Evolutionary conservation across 2,797 vertebrate species (phyloP).

Genomic region (Cossypha heuglini): DNA sequence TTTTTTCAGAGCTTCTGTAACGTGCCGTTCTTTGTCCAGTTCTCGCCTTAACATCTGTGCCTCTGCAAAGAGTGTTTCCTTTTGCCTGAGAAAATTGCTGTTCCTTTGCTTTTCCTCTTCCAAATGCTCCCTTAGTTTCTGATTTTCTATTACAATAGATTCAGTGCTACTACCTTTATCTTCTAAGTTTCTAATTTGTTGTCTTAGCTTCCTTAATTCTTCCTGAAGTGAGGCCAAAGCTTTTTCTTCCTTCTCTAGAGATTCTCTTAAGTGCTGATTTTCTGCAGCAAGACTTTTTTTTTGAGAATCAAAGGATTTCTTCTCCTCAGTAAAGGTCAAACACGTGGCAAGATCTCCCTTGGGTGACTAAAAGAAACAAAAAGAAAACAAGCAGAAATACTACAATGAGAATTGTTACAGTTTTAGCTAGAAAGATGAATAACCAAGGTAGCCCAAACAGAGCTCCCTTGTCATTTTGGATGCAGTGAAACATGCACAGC

Average conservation of each 20-base stretch:
- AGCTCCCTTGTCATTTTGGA: not conserved
- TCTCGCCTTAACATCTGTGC: slow-evolving; percentile 82
- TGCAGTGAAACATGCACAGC: not conserved
- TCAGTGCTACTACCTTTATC: slow-evolving; percentile 76
- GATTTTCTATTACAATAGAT: slow-evolving; percentile 84
- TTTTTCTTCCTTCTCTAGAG: slow-evolving; percentile 84
- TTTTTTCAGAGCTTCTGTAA: slow-evolving; percentile 78
- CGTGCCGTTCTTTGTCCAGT: slow-evolving; percentile 81
- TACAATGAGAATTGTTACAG: not conserved
- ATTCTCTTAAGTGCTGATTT: slow-evolving; percentile 84
- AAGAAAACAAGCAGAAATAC: slow-evolving; percentile 2
- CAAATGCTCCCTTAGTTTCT: slow-evolving; percentile 85
- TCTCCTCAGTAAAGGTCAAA: slow-evolving; percentile 79
- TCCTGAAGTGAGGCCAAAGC: slow-evolving; percentile 83
- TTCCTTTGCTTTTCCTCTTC: slow-evolving; percentile 83
- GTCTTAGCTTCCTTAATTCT: slow-evolving; percentile 83
- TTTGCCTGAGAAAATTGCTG: slow-evolving; percentile 79
- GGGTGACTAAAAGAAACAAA: slow-evolving; percentile 73
- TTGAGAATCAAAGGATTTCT: slow-evolving; percentile 74
- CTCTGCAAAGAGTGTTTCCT: slow-evolving; percentile 81
- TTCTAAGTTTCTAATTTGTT: slow-evolving; percentile 84
- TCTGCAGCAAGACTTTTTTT: slow-evolving; percentile 80
- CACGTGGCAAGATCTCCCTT: slow-evolving; percentile 78
- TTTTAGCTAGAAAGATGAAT: not conserved
- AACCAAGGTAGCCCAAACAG: not conserved